phyloP scores from a whole-genome alignment of 1,140 invertebrate species.

The Brachionus angularis region DNA sequence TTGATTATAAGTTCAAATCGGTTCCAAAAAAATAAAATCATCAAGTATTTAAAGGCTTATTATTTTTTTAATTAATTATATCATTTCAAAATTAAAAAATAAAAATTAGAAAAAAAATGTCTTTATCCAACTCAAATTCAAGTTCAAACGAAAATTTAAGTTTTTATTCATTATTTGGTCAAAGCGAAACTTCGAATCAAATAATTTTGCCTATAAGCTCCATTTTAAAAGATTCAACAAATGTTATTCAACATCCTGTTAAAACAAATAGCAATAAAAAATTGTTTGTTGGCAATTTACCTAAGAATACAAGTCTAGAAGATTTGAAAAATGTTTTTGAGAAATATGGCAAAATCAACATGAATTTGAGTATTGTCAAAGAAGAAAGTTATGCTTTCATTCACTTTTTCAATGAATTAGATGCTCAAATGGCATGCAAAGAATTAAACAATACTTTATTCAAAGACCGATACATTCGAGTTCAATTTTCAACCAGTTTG shows the following conservation, averaged over 20 bases:
- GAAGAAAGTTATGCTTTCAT: conserved; percentile 37
- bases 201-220: background rate
- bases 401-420: conserved; percentile 3
- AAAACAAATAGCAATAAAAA: background rate
- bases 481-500: conserved; percentile 23
- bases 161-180: too few relatives aligned
- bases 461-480: conserved; percentile 28
- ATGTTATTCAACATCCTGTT: conserved; percentile 3
- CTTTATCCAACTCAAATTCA: too few relatives aligned
- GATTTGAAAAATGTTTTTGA: background rate
- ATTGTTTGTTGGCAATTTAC: conserved; percentile 36
- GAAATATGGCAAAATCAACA: conserved; percentile 32
- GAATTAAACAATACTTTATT: conserved; percentile 32
- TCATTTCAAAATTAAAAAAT: too few relatives aligned
- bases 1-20: too few relatives aligned
- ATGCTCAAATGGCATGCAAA: background rate
- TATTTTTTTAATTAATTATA: too few relatives aligned
- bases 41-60: too few relatives aligned
- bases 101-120: too few relatives aligned
- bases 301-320: background rate
- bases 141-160: too few relatives aligned
- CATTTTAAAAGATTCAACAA: conserved; percentile 25
- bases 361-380: conserved; percentile 34
- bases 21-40: too few relatives aligned
- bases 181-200: background rate